Evolutionary conservation across 2,888 invertebrate genomes (phyloP), one percentile per base, ranked within the genome.

Genomic region (Hydrotaea cyrtoneurina): DNA sequence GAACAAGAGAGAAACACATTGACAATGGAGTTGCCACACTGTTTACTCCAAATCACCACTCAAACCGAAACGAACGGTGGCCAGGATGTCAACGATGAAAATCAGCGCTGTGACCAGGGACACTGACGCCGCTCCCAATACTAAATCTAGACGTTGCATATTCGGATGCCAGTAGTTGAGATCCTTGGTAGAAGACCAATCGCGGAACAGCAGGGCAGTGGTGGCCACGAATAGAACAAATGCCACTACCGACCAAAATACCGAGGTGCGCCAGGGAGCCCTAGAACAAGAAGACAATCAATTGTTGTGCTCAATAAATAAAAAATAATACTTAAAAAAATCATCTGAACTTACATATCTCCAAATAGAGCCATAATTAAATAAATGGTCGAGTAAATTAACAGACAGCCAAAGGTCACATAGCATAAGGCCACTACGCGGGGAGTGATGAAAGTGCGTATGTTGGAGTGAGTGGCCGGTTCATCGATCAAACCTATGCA

Each of bases 141-240:
- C 89, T 62, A 92, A 87, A 82, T 92, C 92, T 88, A 92, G 87
- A 57, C 92, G 91, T 81, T 91, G 91, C 89, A 91, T 92, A 86
- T 93, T 92, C 75, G 93, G 93, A 86, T 92, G 92, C 93, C 93
- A 93, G 75, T 91, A 91, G 78, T 91, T 92, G 46, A 91, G 89
- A 79, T 92, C 91, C 86, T 93, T 93, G 19, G 91, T 91, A 53
- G 89, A 90, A 31, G 90, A 88, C 92, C 92, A 93, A 87, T 92
- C 92, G 2, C 91, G 91, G 86, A 93, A 90, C 19, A 93, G 86
- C 50, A 90, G 86, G 1, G 89, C 88, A 4, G 92, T 90, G 39
- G 90, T 89, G 21, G 91, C 89, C 15, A 92, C 86, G 78, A 89
- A 90, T 0, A 92, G 86, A 23, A 91, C 87, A 43, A 92, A 90